Evolutionary conservation across 2,888 invertebrate species (phyloP).

Genomic region (Thymelicus sylvestris): DNA sequence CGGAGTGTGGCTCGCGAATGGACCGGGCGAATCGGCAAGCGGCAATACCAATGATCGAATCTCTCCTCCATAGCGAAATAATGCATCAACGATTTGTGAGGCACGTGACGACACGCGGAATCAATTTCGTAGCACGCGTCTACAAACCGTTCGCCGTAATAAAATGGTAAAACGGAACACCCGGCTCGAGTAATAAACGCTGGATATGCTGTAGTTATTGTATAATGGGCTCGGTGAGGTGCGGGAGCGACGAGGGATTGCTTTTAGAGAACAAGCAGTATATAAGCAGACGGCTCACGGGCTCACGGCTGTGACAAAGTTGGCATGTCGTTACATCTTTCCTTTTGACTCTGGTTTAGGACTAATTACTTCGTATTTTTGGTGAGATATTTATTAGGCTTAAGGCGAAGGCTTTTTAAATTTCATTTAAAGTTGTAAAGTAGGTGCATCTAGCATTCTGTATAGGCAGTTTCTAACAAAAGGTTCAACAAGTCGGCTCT

Average conservation of each 20-base stretch:
- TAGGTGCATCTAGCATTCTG: too few relatives aligned
- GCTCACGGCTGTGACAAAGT: constrained; percentile 17
- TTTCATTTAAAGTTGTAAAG: too few relatives aligned
- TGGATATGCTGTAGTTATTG: constrained; percentile 7
- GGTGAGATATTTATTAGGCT: too few relatives aligned
- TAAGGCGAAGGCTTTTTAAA: too few relatives aligned
- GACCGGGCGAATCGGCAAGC: constrained; percentile 47
- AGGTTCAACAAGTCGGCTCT: too few relatives aligned
- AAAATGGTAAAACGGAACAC: constrained; percentile 51
- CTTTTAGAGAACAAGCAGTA: constrained; percentile 9
- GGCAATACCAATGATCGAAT: constrained; percentile 40
- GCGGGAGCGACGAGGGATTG: not conserved
- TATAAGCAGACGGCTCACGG: not conserved
- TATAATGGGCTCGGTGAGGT: constrained; percentile 3
- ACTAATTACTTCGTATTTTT: too few relatives aligned
- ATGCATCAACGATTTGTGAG: constrained; percentile 64
- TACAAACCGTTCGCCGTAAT: constrained; percentile 55
- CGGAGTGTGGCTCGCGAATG: constrained; percentile 19
- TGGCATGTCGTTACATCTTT: not conserved
- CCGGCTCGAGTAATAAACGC: constrained; percentile 33
- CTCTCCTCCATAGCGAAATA: constrained; percentile 51
- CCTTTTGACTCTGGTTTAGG: too few relatives aligned
- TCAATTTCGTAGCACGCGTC: constrained; percentile 71
- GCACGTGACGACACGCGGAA: constrained; percentile 67
- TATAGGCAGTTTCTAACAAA: too few relatives aligned